Conservation (phyloP, 2,888 invertebrate genomes). For the Lamellibrachia satsuma region DNA sequence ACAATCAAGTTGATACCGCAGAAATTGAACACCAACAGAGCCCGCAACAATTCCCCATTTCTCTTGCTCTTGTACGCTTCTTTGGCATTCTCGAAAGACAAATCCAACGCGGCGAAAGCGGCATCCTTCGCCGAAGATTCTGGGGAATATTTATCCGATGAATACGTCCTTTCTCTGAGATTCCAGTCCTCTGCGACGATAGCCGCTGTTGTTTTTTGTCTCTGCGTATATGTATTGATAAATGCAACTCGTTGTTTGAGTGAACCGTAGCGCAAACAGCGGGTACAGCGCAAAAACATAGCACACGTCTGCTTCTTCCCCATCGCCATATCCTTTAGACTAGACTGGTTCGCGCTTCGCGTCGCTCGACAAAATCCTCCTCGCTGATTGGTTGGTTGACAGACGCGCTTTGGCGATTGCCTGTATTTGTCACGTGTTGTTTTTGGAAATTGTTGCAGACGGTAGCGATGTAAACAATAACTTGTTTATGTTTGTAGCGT, state of each 20-base stretch:
- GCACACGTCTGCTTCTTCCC: not conserved
- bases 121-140: slow-evolving; percentile 33
- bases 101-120: slow-evolving; percentile 45
- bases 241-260: not conserved
- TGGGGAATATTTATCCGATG: not conserved
- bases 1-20: slow-evolving; percentile 88
- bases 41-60: slow-evolving; percentile 88
- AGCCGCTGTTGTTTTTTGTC: not conserved
- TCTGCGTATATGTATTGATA: slow-evolving; percentile 5
- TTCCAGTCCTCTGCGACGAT: not conserved
- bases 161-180: slow-evolving; percentile 7
- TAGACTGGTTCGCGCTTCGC: not conserved
- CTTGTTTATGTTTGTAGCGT: not conserved
- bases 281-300: not conserved
- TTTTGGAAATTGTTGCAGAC: not conserved
- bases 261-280: not conserved
- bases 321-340: not conserved
- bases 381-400: slow-evolving; percentile 4
- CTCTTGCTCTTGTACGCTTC: slow-evolving; percentile 96
- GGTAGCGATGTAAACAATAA: slow-evolving; percentile 10
- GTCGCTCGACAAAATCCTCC: not conserved
- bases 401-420: not conserved
- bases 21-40: slow-evolving; percentile 89
- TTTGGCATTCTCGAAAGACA: slow-evolving; percentile 81
- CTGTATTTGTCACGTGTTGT: not conserved